These are phyloP conservation scores for Chloropsis cyanopogon DNA, from an alignment of 2,113 vertebrate genomes.

Conservation along the genomic window DNA sequence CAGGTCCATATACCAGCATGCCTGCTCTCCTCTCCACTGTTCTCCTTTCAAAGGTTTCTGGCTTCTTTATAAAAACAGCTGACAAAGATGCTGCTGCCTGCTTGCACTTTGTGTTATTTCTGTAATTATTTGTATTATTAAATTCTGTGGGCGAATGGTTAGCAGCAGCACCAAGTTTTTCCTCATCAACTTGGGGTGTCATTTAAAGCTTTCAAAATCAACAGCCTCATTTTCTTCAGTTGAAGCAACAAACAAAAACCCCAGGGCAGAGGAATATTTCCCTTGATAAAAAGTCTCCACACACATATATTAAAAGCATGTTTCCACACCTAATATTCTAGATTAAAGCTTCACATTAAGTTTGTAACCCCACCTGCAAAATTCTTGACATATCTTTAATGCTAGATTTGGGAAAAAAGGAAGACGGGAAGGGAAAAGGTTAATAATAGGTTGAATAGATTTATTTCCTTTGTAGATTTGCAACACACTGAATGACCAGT, in stretches of 20 bases:
- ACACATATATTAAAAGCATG: background rate
- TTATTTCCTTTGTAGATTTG: background rate
- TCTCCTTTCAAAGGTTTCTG: background rate
- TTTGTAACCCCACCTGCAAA: background rate
- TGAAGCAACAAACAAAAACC: background rate
- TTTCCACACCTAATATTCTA: background rate
- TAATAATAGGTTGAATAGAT: background rate
- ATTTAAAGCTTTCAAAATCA: constrained; percentile 3
- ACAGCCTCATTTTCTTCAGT: background rate
- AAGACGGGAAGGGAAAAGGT: background rate
- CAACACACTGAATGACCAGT: background rate
- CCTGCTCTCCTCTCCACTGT: background rate
- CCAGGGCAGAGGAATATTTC: background rate
- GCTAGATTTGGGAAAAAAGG: background rate
- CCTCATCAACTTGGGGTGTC: background rate
- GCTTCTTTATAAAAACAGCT: background rate
- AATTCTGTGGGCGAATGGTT: background rate
- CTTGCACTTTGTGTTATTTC: background rate
- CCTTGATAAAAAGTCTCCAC: background rate
- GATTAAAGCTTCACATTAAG: background rate
- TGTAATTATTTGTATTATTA: background rate
- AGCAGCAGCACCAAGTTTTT: background rate
- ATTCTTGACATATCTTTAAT: background rate
- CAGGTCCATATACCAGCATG: background rate
- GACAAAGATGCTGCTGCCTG: background rate